Evolutionary conservation across 2,888 invertebrate species (phyloP).

Genomic region (Cataglyphis rosenhaueri): DNA sequence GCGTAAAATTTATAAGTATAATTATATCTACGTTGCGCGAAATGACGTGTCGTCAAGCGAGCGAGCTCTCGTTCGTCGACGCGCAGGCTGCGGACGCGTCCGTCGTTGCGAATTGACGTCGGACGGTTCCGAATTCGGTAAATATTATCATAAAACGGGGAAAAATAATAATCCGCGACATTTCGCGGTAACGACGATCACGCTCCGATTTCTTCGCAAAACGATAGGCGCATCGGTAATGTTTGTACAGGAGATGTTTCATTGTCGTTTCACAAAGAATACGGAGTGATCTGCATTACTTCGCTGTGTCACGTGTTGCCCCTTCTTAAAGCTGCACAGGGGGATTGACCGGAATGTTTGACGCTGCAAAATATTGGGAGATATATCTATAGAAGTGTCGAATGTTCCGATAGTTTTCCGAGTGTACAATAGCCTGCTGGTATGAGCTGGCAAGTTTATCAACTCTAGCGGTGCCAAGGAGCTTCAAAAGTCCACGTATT

Average conservation of each 20-base stretch:
- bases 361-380: not conserved
- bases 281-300: not conserved
- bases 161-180: not conserved
- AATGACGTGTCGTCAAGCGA: conserved; percentile 13
- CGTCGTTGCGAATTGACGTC: conserved; percentile 43
- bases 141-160: conserved; percentile 6
- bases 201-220: not conserved
- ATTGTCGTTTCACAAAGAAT: not conserved
- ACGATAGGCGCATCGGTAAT: not conserved
- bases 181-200: not conserved
- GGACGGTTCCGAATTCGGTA: conserved; percentile 16
- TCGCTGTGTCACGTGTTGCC: conserved; percentile 1
- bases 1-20: conserved; percentile 72
- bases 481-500: not conserved
- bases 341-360: conserved; percentile 22
- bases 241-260: not conserved
- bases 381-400: not conserved
- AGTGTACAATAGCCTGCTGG: conserved; percentile 1
- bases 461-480: conserved; percentile 38
- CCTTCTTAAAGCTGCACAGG: not conserved
- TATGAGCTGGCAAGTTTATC: conserved; percentile 35
- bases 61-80: conserved; percentile 19
- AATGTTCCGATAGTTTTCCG: conserved; percentile 26
- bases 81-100: not conserved
- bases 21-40: conserved; percentile 69